phyloP scores from a whole-genome alignment of 2,888 invertebrate species.

The Pyrocoelia pectoralis region DNA sequence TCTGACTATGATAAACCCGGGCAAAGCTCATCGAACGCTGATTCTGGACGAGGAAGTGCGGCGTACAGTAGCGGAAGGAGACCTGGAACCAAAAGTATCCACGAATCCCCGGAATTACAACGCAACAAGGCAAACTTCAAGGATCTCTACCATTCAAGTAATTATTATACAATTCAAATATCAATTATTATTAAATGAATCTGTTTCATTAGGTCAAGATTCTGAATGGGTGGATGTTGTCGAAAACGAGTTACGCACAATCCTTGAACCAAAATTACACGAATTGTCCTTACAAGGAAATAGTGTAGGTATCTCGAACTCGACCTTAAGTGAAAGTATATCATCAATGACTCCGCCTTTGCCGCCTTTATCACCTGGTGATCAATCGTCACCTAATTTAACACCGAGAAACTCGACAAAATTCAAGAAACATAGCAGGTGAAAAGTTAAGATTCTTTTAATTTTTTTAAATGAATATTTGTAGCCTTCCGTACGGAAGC shows the following conservation, averaged over 20 bases:
- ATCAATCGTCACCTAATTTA: slow-evolving; percentile 61
- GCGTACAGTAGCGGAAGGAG: slow-evolving; percentile 79
- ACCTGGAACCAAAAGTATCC: slow-evolving; percentile 63
- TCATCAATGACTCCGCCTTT: slow-evolving; percentile 81
- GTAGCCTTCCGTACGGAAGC: slow-evolving; percentile 70
- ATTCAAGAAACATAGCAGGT: slow-evolving; percentile 59
- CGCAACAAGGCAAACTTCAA: slow-evolving; percentile 47
- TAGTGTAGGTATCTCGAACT: slow-evolving; percentile 68
- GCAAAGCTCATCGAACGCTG: slow-evolving; percentile 76
- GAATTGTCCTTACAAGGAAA: slow-evolving; percentile 65
- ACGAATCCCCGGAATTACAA: slow-evolving; percentile 66
- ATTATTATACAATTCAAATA: background rate
- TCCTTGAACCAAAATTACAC: slow-evolving; percentile 78
- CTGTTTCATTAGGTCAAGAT: slow-evolving; percentile 63
- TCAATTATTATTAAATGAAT: background rate
- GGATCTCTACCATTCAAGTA: slow-evolving; percentile 43
- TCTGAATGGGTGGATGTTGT: slow-evolving; percentile 85
- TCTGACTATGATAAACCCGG: slow-evolving; percentile 81
- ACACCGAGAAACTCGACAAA: slow-evolving; percentile 59
- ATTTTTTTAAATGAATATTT: background rate
- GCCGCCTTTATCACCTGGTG: slow-evolving; percentile 76
- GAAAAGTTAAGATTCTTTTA: background rate
- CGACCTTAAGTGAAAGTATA: slow-evolving; percentile 71
- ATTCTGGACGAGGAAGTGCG: slow-evolving; percentile 82
- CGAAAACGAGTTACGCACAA: slow-evolving; percentile 80